Evolutionary conservation across 1,140 invertebrate species (phyloP), one percentile per base, ranked within the genome.

Genomic region (Monochamus saltuarius): DNA sequence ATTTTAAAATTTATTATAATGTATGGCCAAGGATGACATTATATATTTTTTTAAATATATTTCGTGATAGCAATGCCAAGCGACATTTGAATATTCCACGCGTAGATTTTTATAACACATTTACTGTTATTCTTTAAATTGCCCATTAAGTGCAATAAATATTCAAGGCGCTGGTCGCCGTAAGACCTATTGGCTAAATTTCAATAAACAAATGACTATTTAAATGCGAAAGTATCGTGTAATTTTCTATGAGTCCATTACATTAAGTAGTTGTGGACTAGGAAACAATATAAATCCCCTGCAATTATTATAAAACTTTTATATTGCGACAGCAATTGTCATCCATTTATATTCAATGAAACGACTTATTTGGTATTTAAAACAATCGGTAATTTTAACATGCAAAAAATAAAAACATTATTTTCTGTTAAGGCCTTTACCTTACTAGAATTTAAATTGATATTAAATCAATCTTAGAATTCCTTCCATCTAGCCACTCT

Each of bases 321-420:
- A 29, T 29, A 29, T 29, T 29, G 22, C 22, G 22, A 29, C 22
- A 29, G 22, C 22, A 29, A 29, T 29, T 29, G 22, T 6, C 45
- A 6, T 29, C 36, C 1, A 17, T 56, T 36, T 56, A 17, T 56
- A 56, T 56, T 56, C 54, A 35, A 46, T 19, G 22, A n/a, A 10
- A 13, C 29, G 6, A 36, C 29, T 13, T 36, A 56, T 56, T 56
- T 56, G 54, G 54, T 56, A 56, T 56, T 47, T 56, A 56, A 56
- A 56, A 56, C 54, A 45, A 56, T 56, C 34, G 54, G 34, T 43
- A 43, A 56, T 56, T 56, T 56, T 56, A 56, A n/a, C 29, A 56
- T 56, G 54, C 54, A 34, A 56, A 56, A 56, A 56, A 56, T 56
- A 46, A 36, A 46, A 56, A 42, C 39, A 42, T 45, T 45, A 39